phyloP scores from a whole-genome alignment of 2,888 invertebrate species.

The Limnephilus marmoratus region DNA sequence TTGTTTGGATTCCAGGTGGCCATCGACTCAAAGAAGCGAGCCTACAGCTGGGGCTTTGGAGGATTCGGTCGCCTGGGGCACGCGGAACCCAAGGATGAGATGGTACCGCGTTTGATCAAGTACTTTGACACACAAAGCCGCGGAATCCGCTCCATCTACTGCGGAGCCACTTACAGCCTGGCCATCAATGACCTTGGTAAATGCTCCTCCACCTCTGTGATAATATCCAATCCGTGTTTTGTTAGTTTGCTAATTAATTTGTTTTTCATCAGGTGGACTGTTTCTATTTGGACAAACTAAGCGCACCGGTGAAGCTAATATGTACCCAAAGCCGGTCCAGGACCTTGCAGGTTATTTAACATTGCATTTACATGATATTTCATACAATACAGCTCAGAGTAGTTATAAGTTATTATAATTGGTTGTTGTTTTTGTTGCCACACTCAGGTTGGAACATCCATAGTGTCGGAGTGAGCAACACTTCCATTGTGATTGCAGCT shows the following conservation, averaged over 20 bases:
- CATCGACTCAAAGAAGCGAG: constrained; percentile 91
- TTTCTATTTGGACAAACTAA: constrained; percentile 95
- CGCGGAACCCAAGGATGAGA: constrained; percentile 94
- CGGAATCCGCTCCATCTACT: constrained; percentile 88
- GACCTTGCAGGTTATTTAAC: constrained; percentile 83
- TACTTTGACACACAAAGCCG: constrained; percentile 91
- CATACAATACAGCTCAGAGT: no score
- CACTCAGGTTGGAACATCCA: constrained; percentile 90
- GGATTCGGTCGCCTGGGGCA: constrained; percentile 96
- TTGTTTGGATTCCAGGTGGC: constrained; percentile 79
- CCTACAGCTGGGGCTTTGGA: constrained; percentile 97
- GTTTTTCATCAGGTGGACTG: constrained; percentile 74
- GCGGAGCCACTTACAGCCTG: constrained; percentile 92
- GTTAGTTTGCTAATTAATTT: background rate
- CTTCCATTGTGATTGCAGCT: constrained; percentile 91
- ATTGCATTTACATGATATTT: background rate
- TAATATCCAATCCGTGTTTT: background rate
- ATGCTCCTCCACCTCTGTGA: constrained; percentile 31
- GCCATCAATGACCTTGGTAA: constrained; percentile 87
- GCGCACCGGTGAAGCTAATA: constrained; percentile 95
- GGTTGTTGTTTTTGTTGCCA: background rate
- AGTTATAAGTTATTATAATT: background rate
- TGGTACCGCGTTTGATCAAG: constrained; percentile 90
- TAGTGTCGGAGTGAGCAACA: constrained; percentile 88
- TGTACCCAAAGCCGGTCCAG: constrained; percentile 97